Evolutionary conservation across 2,888 invertebrate species (phyloP).

Genomic region (Willowsia nigromaculata): DNA sequence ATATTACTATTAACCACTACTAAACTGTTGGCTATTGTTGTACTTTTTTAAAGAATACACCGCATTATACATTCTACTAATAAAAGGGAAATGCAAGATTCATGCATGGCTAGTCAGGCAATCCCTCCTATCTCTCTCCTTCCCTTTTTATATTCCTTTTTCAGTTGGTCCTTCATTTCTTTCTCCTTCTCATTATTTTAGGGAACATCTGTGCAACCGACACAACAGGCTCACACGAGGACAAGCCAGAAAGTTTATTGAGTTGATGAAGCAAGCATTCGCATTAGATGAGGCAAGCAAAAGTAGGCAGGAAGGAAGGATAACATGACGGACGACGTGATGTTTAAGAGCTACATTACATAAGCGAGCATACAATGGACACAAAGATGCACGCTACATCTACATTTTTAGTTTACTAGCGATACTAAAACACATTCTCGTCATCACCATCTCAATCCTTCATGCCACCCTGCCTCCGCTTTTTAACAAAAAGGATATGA

Average conservation of each 20-base stretch:
- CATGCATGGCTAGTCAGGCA: constrained; percentile 57
- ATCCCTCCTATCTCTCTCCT: constrained; percentile 42
- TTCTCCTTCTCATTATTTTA: constrained; percentile 38
- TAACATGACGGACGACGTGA: constrained; percentile 64
- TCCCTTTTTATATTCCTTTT: constrained; percentile 16
- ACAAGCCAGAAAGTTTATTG: constrained; percentile 30
- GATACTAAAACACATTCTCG: no score
- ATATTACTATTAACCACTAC: background rate
- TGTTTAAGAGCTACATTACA: constrained; percentile 39
- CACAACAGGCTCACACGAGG: constrained; percentile 8
- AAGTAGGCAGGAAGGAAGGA: constrained; percentile 64
- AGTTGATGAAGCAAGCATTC: background rate
- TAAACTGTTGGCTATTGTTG: constrained; percentile 33
- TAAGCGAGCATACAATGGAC: constrained; percentile 20
- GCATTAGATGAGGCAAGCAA: constrained; percentile 27
- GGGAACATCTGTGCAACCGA: constrained; percentile 65
- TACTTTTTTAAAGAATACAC: constrained; percentile 1
- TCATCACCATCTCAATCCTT: background rate
- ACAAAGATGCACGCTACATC: constrained; percentile 41
- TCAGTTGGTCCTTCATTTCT: background rate
- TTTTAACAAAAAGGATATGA: background rate
- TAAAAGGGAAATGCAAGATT: constrained; percentile 63
- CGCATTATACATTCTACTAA: constrained; percentile 18
- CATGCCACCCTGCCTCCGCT: background rate
- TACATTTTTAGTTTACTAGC: background rate